These are phyloP conservation scores for Myotis daubentonii DNA, from an alignment of 2,797 vertebrate species.

Conservation along the genomic window DNA sequence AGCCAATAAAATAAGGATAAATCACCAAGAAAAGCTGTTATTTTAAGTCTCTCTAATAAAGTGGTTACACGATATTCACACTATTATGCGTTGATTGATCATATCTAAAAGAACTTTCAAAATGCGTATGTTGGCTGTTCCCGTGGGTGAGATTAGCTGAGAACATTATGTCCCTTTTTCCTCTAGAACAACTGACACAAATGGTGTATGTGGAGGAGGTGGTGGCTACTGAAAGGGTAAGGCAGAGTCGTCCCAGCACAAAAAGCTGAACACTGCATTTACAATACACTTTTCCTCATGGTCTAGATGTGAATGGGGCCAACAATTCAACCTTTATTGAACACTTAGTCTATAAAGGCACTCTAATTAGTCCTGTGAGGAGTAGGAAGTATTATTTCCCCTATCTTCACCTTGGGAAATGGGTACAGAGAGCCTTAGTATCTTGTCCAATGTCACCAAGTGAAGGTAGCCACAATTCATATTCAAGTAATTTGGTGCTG, in stretches of 20 bases:
- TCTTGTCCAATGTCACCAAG: background rate
- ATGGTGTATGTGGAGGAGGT: accelerated
- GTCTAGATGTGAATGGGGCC: background rate
- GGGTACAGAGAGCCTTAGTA: background rate
- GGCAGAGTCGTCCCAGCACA: background rate
- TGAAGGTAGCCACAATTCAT: background rate
- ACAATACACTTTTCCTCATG: background rate
- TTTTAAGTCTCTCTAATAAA: background rate
- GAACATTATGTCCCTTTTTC: background rate
- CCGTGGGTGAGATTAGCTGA: background rate
- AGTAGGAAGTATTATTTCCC: background rate
- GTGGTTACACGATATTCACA: background rate
- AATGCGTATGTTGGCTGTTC: background rate
- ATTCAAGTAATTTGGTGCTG: background rate
- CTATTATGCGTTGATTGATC: background rate
- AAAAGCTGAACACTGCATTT: background rate
- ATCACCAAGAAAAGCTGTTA: background rate
- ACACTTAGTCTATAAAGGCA: background rate
- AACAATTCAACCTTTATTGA: background rate
- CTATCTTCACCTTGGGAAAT: background rate
- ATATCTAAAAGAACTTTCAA: background rate
- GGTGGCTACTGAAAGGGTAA: background rate
- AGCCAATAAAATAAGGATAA: background rate
- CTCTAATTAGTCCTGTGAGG: background rate
- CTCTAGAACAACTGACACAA: background rate